A percentile compares a stretch with the other conserved stretches of the same genome.
Conservation (phyloP, 2,888 invertebrate genomes). For the Emmelina monodactyla region DNA sequence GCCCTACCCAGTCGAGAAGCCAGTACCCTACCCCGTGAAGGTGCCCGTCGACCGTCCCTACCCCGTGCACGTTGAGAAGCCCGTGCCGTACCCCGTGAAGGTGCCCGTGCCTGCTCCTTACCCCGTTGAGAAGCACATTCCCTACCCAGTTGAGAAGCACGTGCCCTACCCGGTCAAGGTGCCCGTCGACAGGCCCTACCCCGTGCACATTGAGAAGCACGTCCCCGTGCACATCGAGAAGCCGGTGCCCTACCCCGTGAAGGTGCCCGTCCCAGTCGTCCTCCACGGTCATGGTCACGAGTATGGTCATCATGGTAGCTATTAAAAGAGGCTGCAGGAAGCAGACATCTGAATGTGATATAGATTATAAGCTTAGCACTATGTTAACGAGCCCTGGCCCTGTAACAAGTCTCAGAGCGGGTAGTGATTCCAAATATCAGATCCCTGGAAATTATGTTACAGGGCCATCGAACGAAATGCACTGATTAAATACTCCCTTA, state of each 20-base stretch:
- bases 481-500: conserved; percentile 49
- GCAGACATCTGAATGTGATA: conserved; percentile 63
- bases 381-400: conserved; percentile 34
- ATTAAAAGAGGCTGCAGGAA: conserved; percentile 62
- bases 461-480: conserved; percentile 35
- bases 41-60: conserved; percentile 67
- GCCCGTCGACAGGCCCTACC: conserved; percentile 70
- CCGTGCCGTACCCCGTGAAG: conserved; percentile 67
- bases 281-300: conserved; percentile 56
- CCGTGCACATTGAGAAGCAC: conserved; percentile 71
- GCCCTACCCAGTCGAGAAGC: conserved; percentile 68
- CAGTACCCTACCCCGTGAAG: conserved; percentile 69
- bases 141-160: conserved; percentile 72
- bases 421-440: conserved; percentile 32
- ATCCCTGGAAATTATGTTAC: conserved; percentile 28
- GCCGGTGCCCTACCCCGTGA: conserved; percentile 69
- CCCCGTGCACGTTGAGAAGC: conserved; percentile 52
- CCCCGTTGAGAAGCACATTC: conserved; percentile 68
- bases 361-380: conserved; percentile 60
- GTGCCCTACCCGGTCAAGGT: conserved; percentile 73
- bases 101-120: conserved; percentile 73
- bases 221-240: conserved; percentile 71
- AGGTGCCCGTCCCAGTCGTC: conserved; percentile 65
- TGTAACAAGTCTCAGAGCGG: conserved; percentile 32
- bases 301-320: conserved; percentile 61